These are phyloP conservation scores for Caenorhabditis imperialis DNA, from an alignment of 2,888 invertebrate genomes.

Conservation along the genomic window DNA sequence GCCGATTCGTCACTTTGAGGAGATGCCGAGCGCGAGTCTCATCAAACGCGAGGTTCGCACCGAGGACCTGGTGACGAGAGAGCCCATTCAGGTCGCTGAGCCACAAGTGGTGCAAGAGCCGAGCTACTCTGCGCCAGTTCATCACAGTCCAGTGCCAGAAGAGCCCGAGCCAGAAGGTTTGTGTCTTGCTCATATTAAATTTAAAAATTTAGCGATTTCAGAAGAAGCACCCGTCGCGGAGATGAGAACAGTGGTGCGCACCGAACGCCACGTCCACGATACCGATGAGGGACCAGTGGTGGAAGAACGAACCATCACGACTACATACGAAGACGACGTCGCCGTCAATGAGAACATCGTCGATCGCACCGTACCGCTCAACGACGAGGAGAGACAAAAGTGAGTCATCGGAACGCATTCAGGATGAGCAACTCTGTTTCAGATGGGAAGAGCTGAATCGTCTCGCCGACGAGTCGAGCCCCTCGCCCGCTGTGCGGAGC, in stretches of 20 bases:
- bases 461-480: slow-evolving; percentile 45
- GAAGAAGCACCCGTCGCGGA: slow-evolving; percentile 60
- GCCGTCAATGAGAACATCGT: slow-evolving; percentile 69
- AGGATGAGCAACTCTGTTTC: no score
- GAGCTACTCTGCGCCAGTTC: slow-evolving; percentile 20
- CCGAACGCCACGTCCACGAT: slow-evolving; percentile 75
- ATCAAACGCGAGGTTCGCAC: slow-evolving; percentile 39
- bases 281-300: slow-evolving; percentile 75
- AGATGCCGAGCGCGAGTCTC: slow-evolving; percentile 28
- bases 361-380: slow-evolving; percentile 70
- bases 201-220: slow-evolving; percentile 4
- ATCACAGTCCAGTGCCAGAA: slow-evolving; percentile 46
- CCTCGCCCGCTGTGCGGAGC: slow-evolving; percentile 22
- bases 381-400: slow-evolving; percentile 69
- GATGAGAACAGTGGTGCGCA: slow-evolving; percentile 69
- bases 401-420: slow-evolving; percentile 47
- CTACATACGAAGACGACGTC: slow-evolving; percentile 72
- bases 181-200: background rate
- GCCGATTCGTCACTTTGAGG: slow-evolving; percentile 37
- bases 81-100: slow-evolving; percentile 15
- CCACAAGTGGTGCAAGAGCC: slow-evolving; percentile 13
- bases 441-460: slow-evolving; percentile 64
- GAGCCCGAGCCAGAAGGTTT: slow-evolving; percentile 43
- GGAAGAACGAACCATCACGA: slow-evolving; percentile 74
- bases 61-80: slow-evolving; percentile 31